Base-by-base conservation (phyloP, 1,140 invertebrate genomes). In the Forficula auricularia region DNA sequence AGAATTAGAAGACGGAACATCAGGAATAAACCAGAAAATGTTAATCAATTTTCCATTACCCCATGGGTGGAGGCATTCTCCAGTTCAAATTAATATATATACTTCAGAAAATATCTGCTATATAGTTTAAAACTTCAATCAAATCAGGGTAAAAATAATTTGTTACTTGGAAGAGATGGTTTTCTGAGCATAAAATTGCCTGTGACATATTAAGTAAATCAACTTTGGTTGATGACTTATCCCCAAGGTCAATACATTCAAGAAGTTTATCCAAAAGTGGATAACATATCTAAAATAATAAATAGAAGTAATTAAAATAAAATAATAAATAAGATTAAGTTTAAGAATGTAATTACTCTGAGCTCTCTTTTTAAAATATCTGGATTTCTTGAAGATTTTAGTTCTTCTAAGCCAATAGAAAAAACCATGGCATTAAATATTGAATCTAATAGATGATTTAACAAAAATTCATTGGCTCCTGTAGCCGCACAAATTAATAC, bases 281-380 rank as follows among this genome's bases (percentile, higher is more conserved):
- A 61, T 74, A 81, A 50, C 74, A 79, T 2, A 64, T 54, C 71
- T 74, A 39, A 39, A 39, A 39, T 39, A 39, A 39, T 22, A n/a
- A 36, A 36, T 6, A 15, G 34, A 36, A 15, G 4, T 14, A 14
- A 14, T 32, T 9, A 15, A 36, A 19, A 36, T 19, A 6, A n/a
- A 36, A 36, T 15, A 6, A 3, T 40, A 18, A 39, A 10, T 7
- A 13, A 39, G 8, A n/a, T n/a, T 13, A 13, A 6, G 10, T 6
- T n/a, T 39, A 42, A 42, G 16, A 15, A 34, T 34, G 16, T 37
- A 44, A 48, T 48, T 52, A 78, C 73, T 51, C 79, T 69, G 40
- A 86, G 63, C 49, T 86, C 82, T 58, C 73, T 68, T 55, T 86
- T 86, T 15, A 86, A 63, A 54, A 78, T 68, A 53, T 87, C 83